These are phyloP conservation scores for Zhuqinia jingwanae DNA, from an alignment of 2,888 invertebrate genomes.

Conservation along the genomic window DNA sequence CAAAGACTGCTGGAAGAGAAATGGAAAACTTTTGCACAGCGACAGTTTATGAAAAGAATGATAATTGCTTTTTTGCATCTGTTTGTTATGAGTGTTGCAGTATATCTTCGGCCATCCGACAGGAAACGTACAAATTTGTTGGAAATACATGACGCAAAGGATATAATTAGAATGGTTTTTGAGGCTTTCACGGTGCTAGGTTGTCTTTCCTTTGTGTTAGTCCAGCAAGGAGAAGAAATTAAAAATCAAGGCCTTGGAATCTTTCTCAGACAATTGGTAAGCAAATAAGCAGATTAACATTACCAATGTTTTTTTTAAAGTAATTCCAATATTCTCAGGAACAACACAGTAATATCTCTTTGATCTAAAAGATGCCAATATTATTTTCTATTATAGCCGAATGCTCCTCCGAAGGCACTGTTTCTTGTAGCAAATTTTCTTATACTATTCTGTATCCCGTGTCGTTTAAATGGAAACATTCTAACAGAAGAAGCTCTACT, in stretches of 20 bases:
- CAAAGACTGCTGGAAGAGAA: constrained; percentile 98
- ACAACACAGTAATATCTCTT: too few species aligned
- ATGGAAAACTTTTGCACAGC: constrained; percentile 99
- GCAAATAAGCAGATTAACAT: not conserved
- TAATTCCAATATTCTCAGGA: too few species aligned
- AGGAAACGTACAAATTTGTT: constrained; percentile 84
- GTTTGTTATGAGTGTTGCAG: constrained; percentile 91
- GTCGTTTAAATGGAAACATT: constrained; percentile 87
- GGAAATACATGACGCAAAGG: constrained; percentile 80
- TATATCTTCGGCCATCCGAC: constrained; percentile 92
- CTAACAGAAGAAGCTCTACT: constrained; percentile 95
- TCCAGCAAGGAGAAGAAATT: constrained; percentile 97
- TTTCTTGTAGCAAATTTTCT: constrained; percentile 95
- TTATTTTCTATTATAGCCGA: constrained; percentile 83
- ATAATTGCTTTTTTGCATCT: constrained; percentile 94
- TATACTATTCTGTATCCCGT: constrained; percentile 94
- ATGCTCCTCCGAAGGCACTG: constrained; percentile 96
- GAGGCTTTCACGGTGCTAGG: constrained; percentile 93
- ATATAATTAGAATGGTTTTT: constrained; percentile 86
- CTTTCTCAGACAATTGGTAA: constrained; percentile 91
- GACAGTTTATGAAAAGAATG: constrained; percentile 95
- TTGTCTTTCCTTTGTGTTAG: constrained; percentile 92
- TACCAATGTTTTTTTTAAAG: too few species aligned
- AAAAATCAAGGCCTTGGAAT: constrained; percentile 95
- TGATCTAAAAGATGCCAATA: too few species aligned